Percentiles rank a stretch among this genome's conserved stretches.
phyloP scores from a whole-genome alignment of 2,113 vertebrate species.

The Anoura caudifer region DNA sequence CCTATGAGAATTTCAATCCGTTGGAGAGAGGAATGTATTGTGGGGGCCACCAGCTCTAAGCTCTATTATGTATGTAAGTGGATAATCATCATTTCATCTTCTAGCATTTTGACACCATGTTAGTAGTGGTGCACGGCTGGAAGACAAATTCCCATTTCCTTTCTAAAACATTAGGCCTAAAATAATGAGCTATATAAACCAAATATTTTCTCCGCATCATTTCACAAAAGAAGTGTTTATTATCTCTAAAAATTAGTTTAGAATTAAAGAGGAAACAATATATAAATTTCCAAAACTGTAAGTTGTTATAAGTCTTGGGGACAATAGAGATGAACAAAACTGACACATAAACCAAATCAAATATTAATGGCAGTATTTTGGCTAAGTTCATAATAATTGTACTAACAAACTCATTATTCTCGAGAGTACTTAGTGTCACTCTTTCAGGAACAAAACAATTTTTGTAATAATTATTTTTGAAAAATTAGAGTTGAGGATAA shows the following conservation, averaged over 20 bases:
- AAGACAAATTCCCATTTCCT: background rate
- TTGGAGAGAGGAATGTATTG: background rate
- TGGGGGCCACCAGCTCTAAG: background rate
- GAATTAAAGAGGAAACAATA: conserved; percentile 25
- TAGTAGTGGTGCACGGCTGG: background rate
- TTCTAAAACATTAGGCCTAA: background rate
- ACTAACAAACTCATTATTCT: background rate
- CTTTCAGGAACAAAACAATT: background rate
- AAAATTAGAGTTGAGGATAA: background rate
- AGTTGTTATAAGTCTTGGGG: background rate
- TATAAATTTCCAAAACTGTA: background rate
- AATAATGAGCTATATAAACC: background rate
- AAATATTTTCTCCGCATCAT: background rate
- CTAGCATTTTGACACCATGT: background rate
- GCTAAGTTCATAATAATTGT: background rate
- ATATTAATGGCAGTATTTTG: background rate
- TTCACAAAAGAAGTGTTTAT: background rate
- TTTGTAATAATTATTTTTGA: background rate
- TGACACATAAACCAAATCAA: background rate
- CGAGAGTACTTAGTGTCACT: background rate
- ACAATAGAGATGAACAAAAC: background rate
- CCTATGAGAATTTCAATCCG: background rate
- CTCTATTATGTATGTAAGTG: background rate
- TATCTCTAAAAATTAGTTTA: background rate
- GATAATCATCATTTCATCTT: background rate